Evolutionary conservation across 2,888 invertebrate genomes (phyloP), one percentile per base, ranked within the genome.

Genomic region (Gasteruption jaculator): DNA sequence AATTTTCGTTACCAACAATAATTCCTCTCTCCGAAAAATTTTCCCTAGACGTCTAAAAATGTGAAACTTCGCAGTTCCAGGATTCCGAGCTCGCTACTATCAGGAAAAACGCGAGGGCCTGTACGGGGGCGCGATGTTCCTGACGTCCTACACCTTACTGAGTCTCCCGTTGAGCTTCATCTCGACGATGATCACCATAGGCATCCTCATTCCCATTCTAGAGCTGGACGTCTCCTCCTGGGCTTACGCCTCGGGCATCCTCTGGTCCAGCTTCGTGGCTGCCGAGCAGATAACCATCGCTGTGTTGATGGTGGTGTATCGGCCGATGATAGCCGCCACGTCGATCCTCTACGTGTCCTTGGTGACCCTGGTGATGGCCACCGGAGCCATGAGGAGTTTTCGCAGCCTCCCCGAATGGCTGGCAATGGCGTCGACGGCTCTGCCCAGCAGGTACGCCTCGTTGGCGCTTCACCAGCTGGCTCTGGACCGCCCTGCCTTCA

Each of bases 101-200:
- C 91, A 93, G 63, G 94, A 94, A 61, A 83, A 86, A 0, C 83
- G 91, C 38, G 91, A 92, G 68, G 91, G 91, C 0, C 72, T 91
- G 0, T 94, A 94, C 68, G 85, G 88, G 3, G 93, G 93, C 0
- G 85, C 89, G 0, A 80, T 90, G 49, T 79, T 93, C 56, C 74
- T 93, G 1, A 74, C 91, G 0, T 84, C 90, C 0, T 91, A 91
- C 71, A 85, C 87, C 49, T 70, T 91, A 3, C 80, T 88, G 10
- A 86, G 88, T 0, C 71, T 93, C 42, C 91, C 92, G 0, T 83
- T 91, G 62, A 89, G 91, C 1, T 78, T 90, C 19, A 70, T 90
- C 27, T 85, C 86, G 2, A 79, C 85, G 0, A 75, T 84, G 21
- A 80, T 80, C 7, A 85, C 86, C 0, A 77, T 82, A 30, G 85